A percentile compares a stretch with the other conserved stretches of the same genome.
phyloP scores from a whole-genome alignment of 2,888 invertebrate genomes.

The Bedellia somnulentella region DNA sequence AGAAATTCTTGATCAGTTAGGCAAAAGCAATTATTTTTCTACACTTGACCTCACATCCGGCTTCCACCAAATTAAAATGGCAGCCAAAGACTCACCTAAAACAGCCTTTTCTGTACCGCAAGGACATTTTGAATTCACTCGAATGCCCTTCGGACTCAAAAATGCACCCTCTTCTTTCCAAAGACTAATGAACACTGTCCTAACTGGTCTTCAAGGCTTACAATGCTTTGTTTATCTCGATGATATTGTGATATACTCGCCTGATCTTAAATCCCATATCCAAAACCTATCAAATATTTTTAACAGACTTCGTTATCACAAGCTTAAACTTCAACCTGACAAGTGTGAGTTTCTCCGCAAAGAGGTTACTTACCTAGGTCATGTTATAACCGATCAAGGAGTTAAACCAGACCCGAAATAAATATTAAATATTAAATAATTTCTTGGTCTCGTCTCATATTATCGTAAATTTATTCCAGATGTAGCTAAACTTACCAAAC shows the following conservation, averaged over 20 bases:
- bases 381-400: conserved; percentile 13
- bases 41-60: conserved; percentile 23
- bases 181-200: conserved; percentile 22
- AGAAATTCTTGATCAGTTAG: conserved; percentile 23
- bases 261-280: conserved; percentile 12
- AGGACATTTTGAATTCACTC: conserved; percentile 18
- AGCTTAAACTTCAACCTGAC: conserved; percentile 13
- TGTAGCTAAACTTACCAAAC: conserved; percentile 13
- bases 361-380: conserved; percentile 8
- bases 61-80: conserved; percentile 17
- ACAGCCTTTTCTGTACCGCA: conserved; percentile 21
- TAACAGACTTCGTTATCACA: conserved; percentile 10
- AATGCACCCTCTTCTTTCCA: conserved; percentile 29
- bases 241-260: conserved; percentile 16
- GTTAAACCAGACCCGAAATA: conserved; percentile 14
- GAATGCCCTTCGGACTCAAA: conserved; percentile 25
- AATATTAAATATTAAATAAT: conserved; percentile 16
- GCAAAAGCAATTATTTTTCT: conserved; percentile 21
- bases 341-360: conserved; percentile 13
- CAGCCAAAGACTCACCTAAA: conserved; percentile 16
- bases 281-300: conserved; percentile 12
- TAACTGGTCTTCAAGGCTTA: conserved; percentile 19
- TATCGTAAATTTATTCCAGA: conserved; percentile 15
- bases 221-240: conserved; percentile 15
- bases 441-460: conserved; percentile 14